Conservation (phyloP, 2,888 invertebrate species). For the Chloromyia formosa region DNA sequence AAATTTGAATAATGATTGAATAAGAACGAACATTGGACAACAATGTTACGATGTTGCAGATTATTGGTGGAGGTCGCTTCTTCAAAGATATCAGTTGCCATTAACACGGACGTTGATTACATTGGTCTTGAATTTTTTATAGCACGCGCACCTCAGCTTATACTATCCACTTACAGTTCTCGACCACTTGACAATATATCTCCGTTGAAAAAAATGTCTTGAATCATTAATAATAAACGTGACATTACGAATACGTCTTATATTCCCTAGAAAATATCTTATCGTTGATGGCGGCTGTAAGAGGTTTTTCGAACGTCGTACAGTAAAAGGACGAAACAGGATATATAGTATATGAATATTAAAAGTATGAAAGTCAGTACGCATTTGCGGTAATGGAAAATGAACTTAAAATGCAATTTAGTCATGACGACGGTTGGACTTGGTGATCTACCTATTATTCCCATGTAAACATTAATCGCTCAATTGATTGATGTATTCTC, state of each 20-base stretch:
- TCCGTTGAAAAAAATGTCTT: not conserved
- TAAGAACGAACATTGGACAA: slow-evolving; percentile 3
- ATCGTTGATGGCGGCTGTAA: not conserved
- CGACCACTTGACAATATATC: not conserved
- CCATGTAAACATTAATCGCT: too few species aligned
- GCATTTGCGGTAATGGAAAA: too few species aligned
- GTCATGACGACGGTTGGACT: too few species aligned
- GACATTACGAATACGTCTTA: not conserved
- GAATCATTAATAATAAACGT: slow-evolving; percentile 6
- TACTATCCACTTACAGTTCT: not conserved
- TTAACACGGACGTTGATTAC: slow-evolving; percentile 3
- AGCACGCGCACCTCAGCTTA: not conserved
- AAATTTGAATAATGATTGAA: slow-evolving; percentile 28
- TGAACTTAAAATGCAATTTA: too few species aligned
- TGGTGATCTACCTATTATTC: too few species aligned
- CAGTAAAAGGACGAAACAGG: too few species aligned
- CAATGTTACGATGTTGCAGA: not conserved
- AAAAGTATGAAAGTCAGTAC: too few species aligned
- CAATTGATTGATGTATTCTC: too few species aligned
- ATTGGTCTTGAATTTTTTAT: slow-evolving; percentile 1
- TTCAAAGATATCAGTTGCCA: not conserved
- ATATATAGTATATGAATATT: too few species aligned
- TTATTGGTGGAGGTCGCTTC: not conserved
- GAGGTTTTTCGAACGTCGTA: not conserved
- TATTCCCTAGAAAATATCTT: not conserved